Evolutionary conservation across 2,888 invertebrate genomes (phyloP).

Genomic region (Phyllotreta striolata): DNA sequence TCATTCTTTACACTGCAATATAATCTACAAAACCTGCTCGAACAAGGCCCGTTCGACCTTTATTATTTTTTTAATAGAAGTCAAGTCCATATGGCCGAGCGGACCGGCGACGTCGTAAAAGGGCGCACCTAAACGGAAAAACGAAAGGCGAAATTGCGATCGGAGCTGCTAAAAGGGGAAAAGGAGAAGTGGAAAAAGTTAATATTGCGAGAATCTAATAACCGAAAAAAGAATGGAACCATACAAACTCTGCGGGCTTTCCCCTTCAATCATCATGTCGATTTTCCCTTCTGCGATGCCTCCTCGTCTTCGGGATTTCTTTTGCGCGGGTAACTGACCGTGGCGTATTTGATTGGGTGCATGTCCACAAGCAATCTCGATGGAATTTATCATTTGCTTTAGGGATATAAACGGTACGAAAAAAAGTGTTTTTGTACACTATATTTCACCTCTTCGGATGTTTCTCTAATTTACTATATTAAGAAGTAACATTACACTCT

Average conservation of each 20-base stretch:
- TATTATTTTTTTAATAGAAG: constrained; percentile 26
- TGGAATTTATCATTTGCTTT: no score
- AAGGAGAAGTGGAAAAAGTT: constrained; percentile 17
- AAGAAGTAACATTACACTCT: no score
- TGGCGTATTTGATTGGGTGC: constrained; percentile 34
- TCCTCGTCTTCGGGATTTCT: constrained; percentile 31
- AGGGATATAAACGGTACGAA: no score
- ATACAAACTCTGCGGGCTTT: constrained; percentile 26
- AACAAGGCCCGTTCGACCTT: constrained; percentile 7
- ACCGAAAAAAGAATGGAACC: constrained; percentile 29
- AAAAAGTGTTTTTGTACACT: no score
- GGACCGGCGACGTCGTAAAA: constrained; percentile 18
- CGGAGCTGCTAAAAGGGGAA: constrained; percentile 10
- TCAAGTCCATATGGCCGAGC: constrained; percentile 20
- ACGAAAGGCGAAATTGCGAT: constrained; percentile 22
- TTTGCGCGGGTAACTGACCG: constrained; percentile 41
- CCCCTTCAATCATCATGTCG: constrained; percentile 30
- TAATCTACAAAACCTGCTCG: not conserved
- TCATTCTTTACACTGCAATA: constrained; percentile 4
- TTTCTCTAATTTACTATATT: no score
- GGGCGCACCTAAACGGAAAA: constrained; percentile 14
- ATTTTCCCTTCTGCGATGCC: constrained; percentile 35
- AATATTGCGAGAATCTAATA: constrained; percentile 32
- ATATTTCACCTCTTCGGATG: no score
- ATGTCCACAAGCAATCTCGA: constrained; percentile 4